Evolutionary conservation across 2,113 vertebrate genomes (phyloP).

Genomic region (Hipposideros armiger): DNA sequence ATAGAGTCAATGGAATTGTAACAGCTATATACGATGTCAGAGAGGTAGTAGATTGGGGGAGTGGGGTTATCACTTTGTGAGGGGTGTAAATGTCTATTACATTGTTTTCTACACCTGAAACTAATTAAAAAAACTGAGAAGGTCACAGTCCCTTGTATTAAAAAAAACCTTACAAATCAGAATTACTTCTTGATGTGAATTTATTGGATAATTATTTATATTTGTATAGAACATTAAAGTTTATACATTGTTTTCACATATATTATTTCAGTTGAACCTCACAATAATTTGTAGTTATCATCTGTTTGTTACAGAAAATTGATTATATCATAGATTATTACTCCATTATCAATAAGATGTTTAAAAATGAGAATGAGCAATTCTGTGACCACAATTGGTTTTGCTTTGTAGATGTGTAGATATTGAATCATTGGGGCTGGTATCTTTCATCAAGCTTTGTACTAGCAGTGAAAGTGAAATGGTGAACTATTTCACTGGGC

Average conservation of each 20-base stretch:
- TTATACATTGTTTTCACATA: neutral
- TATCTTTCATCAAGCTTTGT: neutral
- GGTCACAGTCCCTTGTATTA: neutral
- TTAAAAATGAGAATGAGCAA: constrained; percentile 35
- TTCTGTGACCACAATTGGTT: constrained; percentile 13
- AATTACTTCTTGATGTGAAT: neutral
- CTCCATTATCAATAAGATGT: constrained; percentile 12
- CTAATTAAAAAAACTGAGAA: neutral
- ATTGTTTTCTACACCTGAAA: too few relatives aligned
- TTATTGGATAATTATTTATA: neutral
- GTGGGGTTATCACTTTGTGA: too few relatives aligned
- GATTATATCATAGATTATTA: neutral
- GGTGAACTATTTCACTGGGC: neutral
- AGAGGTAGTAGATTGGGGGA: too few relatives aligned
- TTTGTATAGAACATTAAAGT: neutral
- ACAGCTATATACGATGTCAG: too few relatives aligned
- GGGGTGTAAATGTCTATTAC: too few relatives aligned
- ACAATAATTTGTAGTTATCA: neutral
- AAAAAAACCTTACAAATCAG: neutral
- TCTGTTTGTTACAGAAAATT: constrained; percentile 35
- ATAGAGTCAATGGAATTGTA: too few relatives aligned
- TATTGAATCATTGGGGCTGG: neutral
- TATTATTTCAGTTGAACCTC: neutral
- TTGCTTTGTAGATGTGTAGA: neutral
- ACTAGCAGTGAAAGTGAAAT: neutral